These are phyloP conservation scores for Schizotus pectinicornis DNA, from an alignment of 2,888 invertebrate genomes.

Conservation along the genomic window DNA sequence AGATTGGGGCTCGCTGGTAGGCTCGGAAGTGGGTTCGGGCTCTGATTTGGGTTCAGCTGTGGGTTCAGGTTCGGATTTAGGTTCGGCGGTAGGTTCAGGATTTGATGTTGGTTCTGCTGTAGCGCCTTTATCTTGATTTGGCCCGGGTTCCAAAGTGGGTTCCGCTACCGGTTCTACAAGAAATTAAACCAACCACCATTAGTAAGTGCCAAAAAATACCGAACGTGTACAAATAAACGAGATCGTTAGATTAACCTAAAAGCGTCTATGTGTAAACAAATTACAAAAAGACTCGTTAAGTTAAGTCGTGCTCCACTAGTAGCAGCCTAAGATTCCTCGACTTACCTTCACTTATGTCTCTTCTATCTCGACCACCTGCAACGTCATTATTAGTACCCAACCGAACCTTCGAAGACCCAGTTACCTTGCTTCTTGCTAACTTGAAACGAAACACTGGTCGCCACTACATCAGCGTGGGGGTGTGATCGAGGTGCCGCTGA, in stretches of 20 bases:
- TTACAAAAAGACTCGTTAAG: too few relatives aligned
- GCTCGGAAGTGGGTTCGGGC: conserved; percentile 50
- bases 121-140: background rate
- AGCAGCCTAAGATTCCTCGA: too few relatives aligned
- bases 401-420: background rate
- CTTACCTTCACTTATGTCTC: conserved; percentile 19
- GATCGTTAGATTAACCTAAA: background rate
- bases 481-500: conserved; percentile 38
- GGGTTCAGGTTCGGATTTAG: conserved; percentile 56
- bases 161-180: conserved; percentile 47
- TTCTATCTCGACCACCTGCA: conserved; percentile 45
- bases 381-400: conserved; percentile 1
- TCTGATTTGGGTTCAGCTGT: conserved; percentile 55
- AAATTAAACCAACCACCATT: conserved; percentile 50
- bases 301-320: too few relatives aligned
- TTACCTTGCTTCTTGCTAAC: conserved; percentile 70
- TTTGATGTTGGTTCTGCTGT: conserved; percentile 50
- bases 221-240: background rate
- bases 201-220: conserved; percentile 31
- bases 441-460: conserved; percentile 80
- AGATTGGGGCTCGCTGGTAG: conserved; percentile 51
- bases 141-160: conserved; percentile 40
- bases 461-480: conserved; percentile 69
- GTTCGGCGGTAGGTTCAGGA: conserved; percentile 59
- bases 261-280: too few relatives aligned